phyloP scores from a whole-genome alignment of 2,888 invertebrate genomes.

The Habroteleia sp. region DNA sequence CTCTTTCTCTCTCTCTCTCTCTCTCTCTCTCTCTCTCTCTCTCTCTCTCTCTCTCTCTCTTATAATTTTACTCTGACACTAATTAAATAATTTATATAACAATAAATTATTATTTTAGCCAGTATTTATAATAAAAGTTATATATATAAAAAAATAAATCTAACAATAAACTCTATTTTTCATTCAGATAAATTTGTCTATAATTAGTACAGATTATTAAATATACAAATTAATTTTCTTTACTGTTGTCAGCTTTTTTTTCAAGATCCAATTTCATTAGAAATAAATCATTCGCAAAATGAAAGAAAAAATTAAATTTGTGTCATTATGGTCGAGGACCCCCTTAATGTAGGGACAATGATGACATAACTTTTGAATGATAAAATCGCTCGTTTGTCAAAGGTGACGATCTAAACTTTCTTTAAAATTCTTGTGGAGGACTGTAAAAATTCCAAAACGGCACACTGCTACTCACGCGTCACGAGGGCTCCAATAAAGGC shows the following conservation, averaged over 20 bases:
- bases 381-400: constrained; percentile 59
- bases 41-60: no score
- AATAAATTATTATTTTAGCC: no score
- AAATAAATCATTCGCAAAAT: constrained; percentile 24
- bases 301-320: constrained; percentile 25
- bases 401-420: constrained; percentile 45
- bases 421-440: constrained; percentile 37
- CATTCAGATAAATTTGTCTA: no score
- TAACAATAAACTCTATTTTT: no score
- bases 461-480: constrained; percentile 73
- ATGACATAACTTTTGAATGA: constrained; percentile 51
- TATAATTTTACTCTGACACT: no score
- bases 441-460: constrained; percentile 52
- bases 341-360: constrained; percentile 39
- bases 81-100: no score
- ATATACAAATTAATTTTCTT: constrained; percentile 32
- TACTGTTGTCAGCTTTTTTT: constrained; percentile 10
- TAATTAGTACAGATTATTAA: constrained; percentile 17
- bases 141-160: no score
- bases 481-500: constrained; percentile 74
- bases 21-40: no score
- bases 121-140: no score
- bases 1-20: no score
- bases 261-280: constrained; percentile 20
- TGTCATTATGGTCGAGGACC: constrained; percentile 36